Conservation (phyloP, 2,113 vertebrate species). For the Corythornis madagascariensis region DNA sequence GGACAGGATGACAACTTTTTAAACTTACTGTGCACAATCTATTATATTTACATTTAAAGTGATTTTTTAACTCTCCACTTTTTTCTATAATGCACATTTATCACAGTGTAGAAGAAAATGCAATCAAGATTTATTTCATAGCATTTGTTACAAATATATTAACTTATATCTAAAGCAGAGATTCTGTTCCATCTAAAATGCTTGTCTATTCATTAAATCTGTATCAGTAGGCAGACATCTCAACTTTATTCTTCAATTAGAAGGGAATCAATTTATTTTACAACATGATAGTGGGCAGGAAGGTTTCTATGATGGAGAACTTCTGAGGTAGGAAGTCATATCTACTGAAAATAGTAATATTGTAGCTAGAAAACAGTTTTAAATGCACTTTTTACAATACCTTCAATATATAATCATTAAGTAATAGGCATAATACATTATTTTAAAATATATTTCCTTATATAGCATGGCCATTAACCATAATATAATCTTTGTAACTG, state of each 20-base stretch:
- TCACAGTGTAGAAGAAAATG: conserved; percentile 13
- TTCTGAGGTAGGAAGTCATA: neutral
- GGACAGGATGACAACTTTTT: neutral
- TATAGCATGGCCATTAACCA: neutral
- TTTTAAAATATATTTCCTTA: neutral
- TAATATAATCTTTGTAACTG: neutral
- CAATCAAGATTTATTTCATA: neutral
- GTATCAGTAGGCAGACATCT: conserved; percentile 5
- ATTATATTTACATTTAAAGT: conserved; percentile 35
- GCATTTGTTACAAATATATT: neutral
- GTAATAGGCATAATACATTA: neutral
- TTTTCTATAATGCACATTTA: conserved; percentile 6
- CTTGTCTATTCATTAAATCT: conserved; percentile 15
- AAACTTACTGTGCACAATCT: neutral
- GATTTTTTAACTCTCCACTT: neutral
- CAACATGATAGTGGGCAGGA: neutral
- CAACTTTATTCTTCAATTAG: conserved; percentile 19
- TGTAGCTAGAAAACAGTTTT: neutral
- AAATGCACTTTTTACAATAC: neutral
- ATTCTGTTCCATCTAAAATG: neutral
- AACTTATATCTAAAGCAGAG: conserved; percentile 10
- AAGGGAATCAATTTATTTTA: neutral
- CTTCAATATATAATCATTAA: neutral
- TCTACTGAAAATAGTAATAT: neutral
- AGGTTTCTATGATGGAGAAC: neutral